phyloP scores from a whole-genome alignment of 2,113 vertebrate species.

The Proteles cristata region DNA sequence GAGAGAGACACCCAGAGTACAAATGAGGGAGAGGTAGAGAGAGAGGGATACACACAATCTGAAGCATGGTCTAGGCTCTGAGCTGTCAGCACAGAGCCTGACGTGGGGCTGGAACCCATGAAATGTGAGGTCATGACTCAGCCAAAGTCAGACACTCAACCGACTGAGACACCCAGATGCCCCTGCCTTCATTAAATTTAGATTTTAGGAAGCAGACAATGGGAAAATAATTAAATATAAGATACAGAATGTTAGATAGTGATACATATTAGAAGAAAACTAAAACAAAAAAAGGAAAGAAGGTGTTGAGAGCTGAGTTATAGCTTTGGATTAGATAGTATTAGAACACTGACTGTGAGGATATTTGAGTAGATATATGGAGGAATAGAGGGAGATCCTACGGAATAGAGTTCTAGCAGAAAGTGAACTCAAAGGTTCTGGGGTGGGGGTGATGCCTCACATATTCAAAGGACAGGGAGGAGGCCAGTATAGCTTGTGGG shows the following conservation, averaged over 20 bases:
- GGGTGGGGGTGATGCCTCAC: rapidly evolving
- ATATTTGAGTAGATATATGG: not conserved
- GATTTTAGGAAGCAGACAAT: not conserved
- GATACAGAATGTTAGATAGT: not conserved
- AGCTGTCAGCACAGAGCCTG: no score
- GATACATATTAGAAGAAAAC: not conserved
- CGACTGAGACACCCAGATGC: no score
- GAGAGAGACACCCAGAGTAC: no score
- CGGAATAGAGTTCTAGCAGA: not conserved
- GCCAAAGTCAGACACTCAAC: no score
- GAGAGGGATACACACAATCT: no score
- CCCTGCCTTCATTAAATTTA: not conserved
- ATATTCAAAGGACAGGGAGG: not conserved
- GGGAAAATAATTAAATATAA: not conserved
- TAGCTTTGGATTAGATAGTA: not conserved
- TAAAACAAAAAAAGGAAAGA: not conserved
- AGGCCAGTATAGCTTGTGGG: not conserved
- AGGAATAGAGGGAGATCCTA: not conserved
- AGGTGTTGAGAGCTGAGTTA: not conserved
- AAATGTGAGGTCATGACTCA: no score
- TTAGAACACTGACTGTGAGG: not conserved
- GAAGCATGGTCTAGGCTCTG: no score
- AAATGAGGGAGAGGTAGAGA: no score
- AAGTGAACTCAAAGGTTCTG: not conserved
- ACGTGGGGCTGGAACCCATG: no score